Conservation (phyloP, 2,888 invertebrate species). For the Xestia sexstrigata region DNA sequence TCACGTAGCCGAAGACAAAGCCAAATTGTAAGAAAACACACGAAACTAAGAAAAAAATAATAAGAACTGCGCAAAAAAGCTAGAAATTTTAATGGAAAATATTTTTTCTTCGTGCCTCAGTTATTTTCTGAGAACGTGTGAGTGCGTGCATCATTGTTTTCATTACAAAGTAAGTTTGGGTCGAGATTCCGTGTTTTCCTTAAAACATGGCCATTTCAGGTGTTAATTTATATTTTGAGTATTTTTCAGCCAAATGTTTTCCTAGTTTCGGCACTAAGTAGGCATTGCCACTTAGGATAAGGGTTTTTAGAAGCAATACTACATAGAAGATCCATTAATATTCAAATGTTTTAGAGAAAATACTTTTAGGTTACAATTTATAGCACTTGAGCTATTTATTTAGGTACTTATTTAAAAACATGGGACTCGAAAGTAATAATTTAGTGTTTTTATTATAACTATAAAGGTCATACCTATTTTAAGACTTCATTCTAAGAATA, state of each 20-base stretch:
- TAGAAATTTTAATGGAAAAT: constrained; percentile 4
- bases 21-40: neutral
- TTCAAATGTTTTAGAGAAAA: neutral
- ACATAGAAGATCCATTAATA: neutral
- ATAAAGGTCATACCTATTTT: neutral
- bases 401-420: neutral
- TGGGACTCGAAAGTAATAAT: neutral
- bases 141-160: constrained; percentile 8
- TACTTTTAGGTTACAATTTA: neutral
- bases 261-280: neutral
- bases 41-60: neutral
- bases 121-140: neutral
- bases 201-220: neutral
- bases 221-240: neutral
- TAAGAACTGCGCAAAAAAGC: neutral
- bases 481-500: neutral
- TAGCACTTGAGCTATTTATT: neutral
- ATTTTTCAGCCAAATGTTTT: neutral
- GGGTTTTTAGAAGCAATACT: neutral
- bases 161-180: neutral
- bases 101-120: neutral
- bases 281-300: constrained; percentile 4
- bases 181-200: neutral
- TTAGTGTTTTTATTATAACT: neutral
- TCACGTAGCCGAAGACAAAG: neutral